phyloP scores from a whole-genome alignment of 2,797 vertebrate species.

The Enteromius trimaculatus region DNA sequence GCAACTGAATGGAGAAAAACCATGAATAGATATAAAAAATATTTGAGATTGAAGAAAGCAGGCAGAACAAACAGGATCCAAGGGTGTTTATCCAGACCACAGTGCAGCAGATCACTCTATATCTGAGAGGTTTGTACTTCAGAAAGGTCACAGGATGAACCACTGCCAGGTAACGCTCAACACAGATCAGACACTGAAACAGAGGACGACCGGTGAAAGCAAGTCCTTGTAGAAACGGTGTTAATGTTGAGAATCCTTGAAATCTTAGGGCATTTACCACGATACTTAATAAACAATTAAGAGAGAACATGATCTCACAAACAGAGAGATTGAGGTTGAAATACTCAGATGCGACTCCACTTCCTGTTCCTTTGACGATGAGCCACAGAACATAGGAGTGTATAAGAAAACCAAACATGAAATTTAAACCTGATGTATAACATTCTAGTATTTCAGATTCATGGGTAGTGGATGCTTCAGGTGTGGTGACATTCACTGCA shows the following conservation, averaged over 20 bases:
- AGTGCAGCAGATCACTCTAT: slow-evolving; percentile 11
- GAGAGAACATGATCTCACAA: slow-evolving; percentile 16
- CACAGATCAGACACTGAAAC: slow-evolving; percentile 33
- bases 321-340: slow-evolving; percentile 24
- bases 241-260: neutral
- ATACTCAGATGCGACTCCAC: slow-evolving; percentile 16
- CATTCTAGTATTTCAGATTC: neutral
- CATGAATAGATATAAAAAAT: neutral
- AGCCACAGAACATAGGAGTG: slow-evolving; percentile 37
- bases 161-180: slow-evolving; percentile 33
- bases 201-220: neutral
- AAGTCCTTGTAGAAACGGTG: neutral
- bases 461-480: neutral
- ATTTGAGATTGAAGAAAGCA: neutral
- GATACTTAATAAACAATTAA: slow-evolving; percentile 22
- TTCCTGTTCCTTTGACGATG: slow-evolving; percentile 17
- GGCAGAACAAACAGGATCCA: slow-evolving; percentile 1
- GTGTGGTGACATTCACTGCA: neutral
- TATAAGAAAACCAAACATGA: slow-evolving; percentile 7
- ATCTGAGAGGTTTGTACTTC: slow-evolving; percentile 27
- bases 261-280: neutral
- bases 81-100: neutral
- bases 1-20: slow-evolving; percentile 6
- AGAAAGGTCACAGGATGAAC: slow-evolving; percentile 37
- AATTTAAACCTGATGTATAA: neutral